A percentile compares a stretch with the other conserved stretches of the same genome.
Conservation (phyloP, 2,113 vertebrate genomes). For the Peromyscus leucopus region DNA sequence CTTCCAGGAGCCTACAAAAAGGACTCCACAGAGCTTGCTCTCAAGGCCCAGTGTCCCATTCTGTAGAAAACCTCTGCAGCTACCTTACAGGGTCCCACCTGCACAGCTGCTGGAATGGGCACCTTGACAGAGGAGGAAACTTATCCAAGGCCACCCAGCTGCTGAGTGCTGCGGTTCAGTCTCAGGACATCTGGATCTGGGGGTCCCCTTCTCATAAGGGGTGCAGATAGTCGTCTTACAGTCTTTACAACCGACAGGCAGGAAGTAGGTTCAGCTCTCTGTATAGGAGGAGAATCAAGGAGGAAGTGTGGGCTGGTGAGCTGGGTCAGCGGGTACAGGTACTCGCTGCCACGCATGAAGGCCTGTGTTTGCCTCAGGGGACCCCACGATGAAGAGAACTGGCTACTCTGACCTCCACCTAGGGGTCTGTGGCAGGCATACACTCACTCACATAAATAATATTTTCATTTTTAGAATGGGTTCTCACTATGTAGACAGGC, state of each 20-base stretch:
- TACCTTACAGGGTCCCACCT: neutral
- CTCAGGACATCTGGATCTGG: too few species aligned
- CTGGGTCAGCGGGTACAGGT: neutral
- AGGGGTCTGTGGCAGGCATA: neutral
- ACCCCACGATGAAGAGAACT: neutral
- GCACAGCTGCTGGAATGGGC: accelerated
- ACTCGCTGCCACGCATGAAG: too few species aligned
- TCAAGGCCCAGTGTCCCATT: neutral
- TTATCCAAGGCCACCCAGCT: neutral
- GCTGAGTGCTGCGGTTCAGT: neutral
- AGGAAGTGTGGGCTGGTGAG: neutral
- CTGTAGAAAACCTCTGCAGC: neutral
- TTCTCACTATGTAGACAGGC: neutral
- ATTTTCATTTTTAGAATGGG: neutral
- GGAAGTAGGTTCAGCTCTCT: neutral
- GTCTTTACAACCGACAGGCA: neutral
- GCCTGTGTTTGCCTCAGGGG: neutral
- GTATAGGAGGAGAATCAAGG: neutral
- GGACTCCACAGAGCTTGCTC: neutral
- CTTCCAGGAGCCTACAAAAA: neutral
- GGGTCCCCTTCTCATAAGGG: neutral
- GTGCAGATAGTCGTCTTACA: too few species aligned
- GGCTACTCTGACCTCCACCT: neutral
- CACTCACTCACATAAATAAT: neutral
- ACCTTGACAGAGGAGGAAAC: neutral